Percentiles rank a stretch among this genome's conserved stretches.
These are phyloP conservation scores for Ceyx margarethae DNA, from an alignment of 2,113 vertebrate genomes.

Conservation along the genomic window DNA sequence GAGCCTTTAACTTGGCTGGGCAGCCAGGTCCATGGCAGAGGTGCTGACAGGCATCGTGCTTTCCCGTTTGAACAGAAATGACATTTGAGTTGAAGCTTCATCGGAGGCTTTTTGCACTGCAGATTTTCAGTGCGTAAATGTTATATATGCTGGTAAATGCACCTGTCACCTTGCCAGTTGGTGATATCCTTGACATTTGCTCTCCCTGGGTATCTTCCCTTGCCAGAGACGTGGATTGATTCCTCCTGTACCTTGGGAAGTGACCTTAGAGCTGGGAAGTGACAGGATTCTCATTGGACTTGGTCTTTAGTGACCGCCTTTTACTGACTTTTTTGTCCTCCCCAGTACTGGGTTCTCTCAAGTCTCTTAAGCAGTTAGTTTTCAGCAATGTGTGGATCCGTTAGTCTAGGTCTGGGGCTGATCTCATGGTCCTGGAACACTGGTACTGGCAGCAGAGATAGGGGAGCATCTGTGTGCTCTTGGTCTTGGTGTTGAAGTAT, in stretches of 20 bases:
- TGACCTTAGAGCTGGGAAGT: background rate
- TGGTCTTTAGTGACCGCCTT: background rate
- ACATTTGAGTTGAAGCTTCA: slow-evolving; percentile 39
- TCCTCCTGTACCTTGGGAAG: background rate
- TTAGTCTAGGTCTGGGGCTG: background rate
- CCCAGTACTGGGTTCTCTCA: background rate
- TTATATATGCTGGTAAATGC: slow-evolving; percentile 2
- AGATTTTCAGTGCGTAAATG: background rate
- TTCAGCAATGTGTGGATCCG: background rate
- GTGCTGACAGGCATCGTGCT: background rate
- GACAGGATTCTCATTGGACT: background rate
- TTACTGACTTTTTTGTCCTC: background rate
- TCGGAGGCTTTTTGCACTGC: background rate
- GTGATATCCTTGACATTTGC: background rate
- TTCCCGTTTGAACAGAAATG: slow-evolving; percentile 1
- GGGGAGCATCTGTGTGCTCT: background rate
- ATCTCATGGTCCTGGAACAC: background rate
- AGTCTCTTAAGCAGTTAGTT: background rate
- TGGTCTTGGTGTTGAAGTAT: background rate
- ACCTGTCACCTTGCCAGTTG: background rate
- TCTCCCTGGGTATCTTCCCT: background rate
- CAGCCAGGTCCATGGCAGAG: background rate
- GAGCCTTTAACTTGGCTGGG: background rate
- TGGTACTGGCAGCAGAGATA: background rate
- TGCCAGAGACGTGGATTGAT: background rate